phyloP scores from a whole-genome alignment of 2,888 invertebrate genomes.

The Creontiades dilutus region DNA sequence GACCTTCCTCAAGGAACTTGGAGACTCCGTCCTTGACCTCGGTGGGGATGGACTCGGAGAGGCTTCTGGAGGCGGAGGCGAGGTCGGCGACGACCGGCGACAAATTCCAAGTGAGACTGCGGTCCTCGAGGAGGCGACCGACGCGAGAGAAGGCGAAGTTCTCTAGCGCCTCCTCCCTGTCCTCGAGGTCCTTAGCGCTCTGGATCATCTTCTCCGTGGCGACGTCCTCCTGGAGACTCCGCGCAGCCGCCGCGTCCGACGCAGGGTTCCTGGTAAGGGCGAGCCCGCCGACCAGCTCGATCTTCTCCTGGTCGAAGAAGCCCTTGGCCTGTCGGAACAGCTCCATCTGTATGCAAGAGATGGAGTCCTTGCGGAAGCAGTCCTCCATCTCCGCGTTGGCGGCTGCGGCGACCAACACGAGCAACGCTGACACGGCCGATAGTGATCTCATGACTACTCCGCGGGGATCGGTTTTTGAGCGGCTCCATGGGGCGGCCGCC shows the following conservation, averaged over 20 bases:
- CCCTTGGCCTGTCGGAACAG: conserved; percentile 82
- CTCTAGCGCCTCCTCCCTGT: conserved; percentile 81
- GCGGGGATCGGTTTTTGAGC: conserved; percentile 43
- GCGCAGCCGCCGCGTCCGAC: conserved; percentile 78
- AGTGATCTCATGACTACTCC: conserved; percentile 61
- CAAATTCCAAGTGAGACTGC: conserved; percentile 80
- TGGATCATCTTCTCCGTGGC: conserved; percentile 78
- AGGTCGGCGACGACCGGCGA: conserved; percentile 78
- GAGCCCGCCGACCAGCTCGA: conserved; percentile 81
- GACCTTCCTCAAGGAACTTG: conserved; percentile 81
- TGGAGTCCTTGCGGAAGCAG: conserved; percentile 83
- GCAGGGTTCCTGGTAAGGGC: conserved; percentile 76
- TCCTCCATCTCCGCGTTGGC: conserved; percentile 78
- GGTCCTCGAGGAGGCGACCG: conserved; percentile 81
- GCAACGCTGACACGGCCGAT: conserved; percentile 23
- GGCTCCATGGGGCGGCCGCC: conserved; percentile 5
- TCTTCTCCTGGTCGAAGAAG: conserved; percentile 82
- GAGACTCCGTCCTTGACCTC: conserved; percentile 81
- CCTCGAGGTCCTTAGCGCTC: conserved; percentile 80
- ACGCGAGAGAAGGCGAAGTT: conserved; percentile 81
- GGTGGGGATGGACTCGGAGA: conserved; percentile 81
- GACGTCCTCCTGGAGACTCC: conserved; percentile 79
- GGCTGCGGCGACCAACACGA: conserved; percentile 42
- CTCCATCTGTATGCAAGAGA: conserved; percentile 82
- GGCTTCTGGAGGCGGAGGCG: conserved; percentile 78